Evolutionary conservation across 2,888 invertebrate species (phyloP).

Genomic region (Willowsia nigromaculata): DNA sequence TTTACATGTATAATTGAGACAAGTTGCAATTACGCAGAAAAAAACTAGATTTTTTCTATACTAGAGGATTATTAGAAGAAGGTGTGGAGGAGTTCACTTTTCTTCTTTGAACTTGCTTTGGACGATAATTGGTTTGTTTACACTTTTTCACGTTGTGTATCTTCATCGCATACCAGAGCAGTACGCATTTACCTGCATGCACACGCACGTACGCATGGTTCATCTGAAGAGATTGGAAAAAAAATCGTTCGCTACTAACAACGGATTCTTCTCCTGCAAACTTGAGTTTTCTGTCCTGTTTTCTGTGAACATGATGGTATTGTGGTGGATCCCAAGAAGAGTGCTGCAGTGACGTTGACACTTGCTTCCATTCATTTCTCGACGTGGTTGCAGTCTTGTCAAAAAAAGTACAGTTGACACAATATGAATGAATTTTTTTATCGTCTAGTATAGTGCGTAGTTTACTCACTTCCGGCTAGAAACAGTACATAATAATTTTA

Average conservation of each 20-base stretch:
- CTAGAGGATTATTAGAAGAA: background rate
- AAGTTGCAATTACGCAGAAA: background rate
- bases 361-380: background rate
- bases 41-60: constrained; percentile 14
- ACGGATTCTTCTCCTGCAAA: background rate
- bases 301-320: background rate
- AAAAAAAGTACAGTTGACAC: background rate
- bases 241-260: background rate
- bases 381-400: background rate
- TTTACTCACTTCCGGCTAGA: too few species aligned
- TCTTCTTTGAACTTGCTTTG: background rate
- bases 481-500: too few species aligned
- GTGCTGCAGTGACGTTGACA: constrained; percentile 10
- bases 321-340: background rate
- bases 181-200: background rate
- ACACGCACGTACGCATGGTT: background rate
- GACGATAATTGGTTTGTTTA: constrained; percentile 13
- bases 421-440: background rate
- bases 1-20: background rate
- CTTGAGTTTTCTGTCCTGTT: background rate
- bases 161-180: background rate
- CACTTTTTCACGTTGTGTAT: background rate
- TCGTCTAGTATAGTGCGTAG: too few species aligned
- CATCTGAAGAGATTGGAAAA: background rate
- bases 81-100: background rate